Evolutionary conservation across 2,113 vertebrate species (phyloP), one percentile per base, ranked within the genome.

Genomic region (Oreochromis aureus): DNA sequence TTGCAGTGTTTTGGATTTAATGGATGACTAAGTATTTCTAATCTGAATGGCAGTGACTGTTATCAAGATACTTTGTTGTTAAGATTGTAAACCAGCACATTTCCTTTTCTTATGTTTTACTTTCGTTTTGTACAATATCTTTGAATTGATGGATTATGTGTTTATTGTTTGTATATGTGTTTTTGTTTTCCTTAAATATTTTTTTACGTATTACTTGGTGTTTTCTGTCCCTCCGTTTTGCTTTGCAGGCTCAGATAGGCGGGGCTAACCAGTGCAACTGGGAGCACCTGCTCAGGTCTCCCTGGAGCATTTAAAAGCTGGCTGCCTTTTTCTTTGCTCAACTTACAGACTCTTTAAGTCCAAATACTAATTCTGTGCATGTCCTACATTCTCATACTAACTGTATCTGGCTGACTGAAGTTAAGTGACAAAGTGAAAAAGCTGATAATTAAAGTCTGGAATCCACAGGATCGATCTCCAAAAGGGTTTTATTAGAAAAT

Each of bases 31-130:
- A 44, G 2, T 24, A 44, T 46, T 71, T 71, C 4, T 24, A 71
- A 71, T 71, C 0, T 2, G 0, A 71, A 71, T 44, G n/a, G 9
- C 7, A 71, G n/a, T 71, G 36, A 44, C 66, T 44, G 66, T 71
- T 44, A 71, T 44, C 12, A 71, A 15, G 39, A 66, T 4, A 39
- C 32, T 39, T 66, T 66, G 10, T n/a, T n/a, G 32, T 36, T 66
- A 7, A 10, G 18, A 66, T 39, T 66, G 0, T n/a, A 66, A 66
- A 66, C 19, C 61, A 63, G 9, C 59, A 10, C 27, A 61, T 61
- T 61, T 61, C 27, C 15, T 61, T 32, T 32, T 61, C 58, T 32
- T 15, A 6, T 61, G 27, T 32, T 61, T 61, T 61, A 32, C 15
- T 9, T 61, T 61, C 16, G 7, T 61, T 32, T 32, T 61, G 58